phyloP scores from a whole-genome alignment of 2,888 invertebrate genomes.

The Clistopyga incitator region DNA sequence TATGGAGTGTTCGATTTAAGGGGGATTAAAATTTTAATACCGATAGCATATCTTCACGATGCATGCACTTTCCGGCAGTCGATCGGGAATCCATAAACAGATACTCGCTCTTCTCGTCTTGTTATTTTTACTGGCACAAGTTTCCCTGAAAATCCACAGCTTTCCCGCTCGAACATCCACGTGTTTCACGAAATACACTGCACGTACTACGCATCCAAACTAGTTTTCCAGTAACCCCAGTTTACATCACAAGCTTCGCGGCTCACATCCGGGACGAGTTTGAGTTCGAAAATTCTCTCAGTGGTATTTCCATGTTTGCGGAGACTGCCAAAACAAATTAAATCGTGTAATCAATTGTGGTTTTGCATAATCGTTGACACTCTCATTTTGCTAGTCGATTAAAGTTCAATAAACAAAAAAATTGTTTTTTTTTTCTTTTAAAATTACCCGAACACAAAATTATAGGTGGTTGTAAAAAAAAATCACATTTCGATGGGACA shows the following conservation, averaged over 20 bases:
- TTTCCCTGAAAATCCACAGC: slow-evolving; percentile 9
- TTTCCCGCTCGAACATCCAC: background rate
- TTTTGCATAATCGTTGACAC: background rate
- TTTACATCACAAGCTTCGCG: background rate
- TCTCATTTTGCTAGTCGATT: background rate
- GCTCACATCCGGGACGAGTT: background rate
- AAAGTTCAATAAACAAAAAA: no score
- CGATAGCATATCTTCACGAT: slow-evolving; percentile 51
- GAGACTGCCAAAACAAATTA: background rate
- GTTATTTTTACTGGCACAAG: slow-evolving; percentile 18
- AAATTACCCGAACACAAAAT: background rate
- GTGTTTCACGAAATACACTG: background rate
- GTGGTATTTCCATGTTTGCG: background rate
- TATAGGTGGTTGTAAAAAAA: no score
- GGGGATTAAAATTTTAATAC: background rate
- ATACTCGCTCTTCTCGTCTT: slow-evolving; percentile 43
- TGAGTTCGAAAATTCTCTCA: background rate
- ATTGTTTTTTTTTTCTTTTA: background rate
- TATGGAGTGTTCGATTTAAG: background rate
- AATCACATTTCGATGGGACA: no score
- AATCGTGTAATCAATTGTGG: background rate
- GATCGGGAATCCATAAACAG: slow-evolving; percentile 26
- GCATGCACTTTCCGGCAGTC: slow-evolving; percentile 1
- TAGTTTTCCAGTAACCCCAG: background rate
- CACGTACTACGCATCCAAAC: background rate